These are phyloP conservation scores for Zosterops pallidus DNA, from an alignment of 2,113 vertebrate species.

Conservation along the genomic window DNA sequence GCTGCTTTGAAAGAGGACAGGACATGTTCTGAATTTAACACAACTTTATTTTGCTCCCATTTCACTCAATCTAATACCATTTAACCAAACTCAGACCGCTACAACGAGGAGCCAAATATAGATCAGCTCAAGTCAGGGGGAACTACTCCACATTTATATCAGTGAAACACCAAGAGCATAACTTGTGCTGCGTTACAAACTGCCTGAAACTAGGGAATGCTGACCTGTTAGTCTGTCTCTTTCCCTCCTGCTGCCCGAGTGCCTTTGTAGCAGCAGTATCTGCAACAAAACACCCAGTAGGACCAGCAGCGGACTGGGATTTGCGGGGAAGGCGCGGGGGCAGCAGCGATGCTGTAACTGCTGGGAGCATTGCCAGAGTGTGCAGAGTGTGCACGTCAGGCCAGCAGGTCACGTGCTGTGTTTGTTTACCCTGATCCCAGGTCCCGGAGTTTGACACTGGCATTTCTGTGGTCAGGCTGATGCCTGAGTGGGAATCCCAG, in stretches of 20 bases:
- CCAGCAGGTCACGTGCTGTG: slow-evolving; percentile 21
- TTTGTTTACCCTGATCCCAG: slow-evolving; percentile 55
- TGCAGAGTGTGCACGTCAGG: slow-evolving; percentile 7
- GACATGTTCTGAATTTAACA: neutral
- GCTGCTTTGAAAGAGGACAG: neutral
- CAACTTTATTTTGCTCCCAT: neutral
- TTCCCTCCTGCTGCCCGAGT: neutral
- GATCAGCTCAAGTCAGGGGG: neutral
- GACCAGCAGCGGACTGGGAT: neutral
- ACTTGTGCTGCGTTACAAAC: neutral
- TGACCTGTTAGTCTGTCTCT: neutral
- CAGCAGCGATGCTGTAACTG: slow-evolving; percentile 21
- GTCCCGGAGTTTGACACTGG: neutral
- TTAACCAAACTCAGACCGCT: neutral
- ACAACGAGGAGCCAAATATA: neutral
- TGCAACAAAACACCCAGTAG: neutral
- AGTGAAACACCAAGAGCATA: neutral
- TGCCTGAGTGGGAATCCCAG: slow-evolving; percentile 20
- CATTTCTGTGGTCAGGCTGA: slow-evolving; percentile 51
- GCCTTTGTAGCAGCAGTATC: neutral
- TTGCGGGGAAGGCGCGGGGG: neutral
- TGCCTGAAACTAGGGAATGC: neutral
- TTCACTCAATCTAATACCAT: neutral
- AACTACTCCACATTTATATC: neutral
- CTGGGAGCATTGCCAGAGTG: slow-evolving; percentile 56